These are phyloP conservation scores for Ptychadena robeensis DNA, from an alignment of 2,797 vertebrate genomes.

Conservation along the genomic window DNA sequence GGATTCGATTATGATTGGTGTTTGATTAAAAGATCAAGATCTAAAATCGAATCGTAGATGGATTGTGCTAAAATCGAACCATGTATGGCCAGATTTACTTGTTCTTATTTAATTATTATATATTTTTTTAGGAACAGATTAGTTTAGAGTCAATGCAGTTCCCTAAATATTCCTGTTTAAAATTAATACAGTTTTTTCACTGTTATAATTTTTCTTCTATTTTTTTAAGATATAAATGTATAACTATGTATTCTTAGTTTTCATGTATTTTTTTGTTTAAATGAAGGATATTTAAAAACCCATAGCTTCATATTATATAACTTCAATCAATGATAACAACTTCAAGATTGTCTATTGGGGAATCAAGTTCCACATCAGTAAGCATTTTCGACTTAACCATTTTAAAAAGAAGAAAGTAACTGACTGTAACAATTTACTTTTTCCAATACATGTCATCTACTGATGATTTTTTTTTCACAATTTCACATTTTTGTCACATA, in stretches of 20 bases:
- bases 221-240: too few relatives aligned
- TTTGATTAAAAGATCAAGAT: too few relatives aligned
- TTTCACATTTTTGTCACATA: slow-evolving; percentile 10
- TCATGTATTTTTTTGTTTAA: slow-evolving; percentile 9
- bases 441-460: slow-evolving; percentile 30
- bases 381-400: slow-evolving; percentile 30
- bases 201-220: too few relatives aligned
- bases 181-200: too few relatives aligned
- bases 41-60: too few relatives aligned
- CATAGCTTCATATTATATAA: slow-evolving; percentile 31
- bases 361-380: slow-evolving; percentile 41
- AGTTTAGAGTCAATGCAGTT: too few relatives aligned
- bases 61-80: too few relatives aligned
- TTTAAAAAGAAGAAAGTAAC: slow-evolving; percentile 39
- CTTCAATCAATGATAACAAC: slow-evolving; percentile 40
- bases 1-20: too few relatives aligned
- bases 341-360: slow-evolving; percentile 26
- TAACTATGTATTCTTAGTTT: neutral
- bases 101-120: too few relatives aligned
- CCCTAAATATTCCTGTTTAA: too few relatives aligned
- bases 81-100: too few relatives aligned
- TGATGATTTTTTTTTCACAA: slow-evolving; percentile 13
- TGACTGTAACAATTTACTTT: slow-evolving; percentile 19
- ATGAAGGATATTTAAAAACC: slow-evolving; percentile 24
- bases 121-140: too few relatives aligned